A percentile compares a stretch with the other conserved stretches of the same genome.
Evolutionary conservation across 53 echinoderm and acorn worm species (phyloP).

Genomic region (Luidia sarsii): DNA sequence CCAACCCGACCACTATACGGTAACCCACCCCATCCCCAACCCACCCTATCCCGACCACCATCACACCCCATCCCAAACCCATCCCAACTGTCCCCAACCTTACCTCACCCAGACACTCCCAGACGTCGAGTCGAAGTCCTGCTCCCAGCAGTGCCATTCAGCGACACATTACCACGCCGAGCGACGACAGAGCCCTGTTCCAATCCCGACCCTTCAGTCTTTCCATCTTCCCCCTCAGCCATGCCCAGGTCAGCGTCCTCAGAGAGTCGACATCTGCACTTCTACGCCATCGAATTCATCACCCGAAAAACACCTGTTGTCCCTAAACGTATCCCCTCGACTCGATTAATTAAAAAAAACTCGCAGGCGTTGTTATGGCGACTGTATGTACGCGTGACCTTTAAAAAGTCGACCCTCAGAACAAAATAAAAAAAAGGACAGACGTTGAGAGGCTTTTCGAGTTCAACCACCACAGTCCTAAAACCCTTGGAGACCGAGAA

Average conservation of each 20-base stretch:
- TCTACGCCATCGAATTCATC: neutral
- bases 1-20: too few relatives aligned
- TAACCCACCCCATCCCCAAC: too few relatives aligned
- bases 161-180: neutral
- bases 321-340: neutral
- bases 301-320: constrained; percentile 18
- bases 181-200: neutral
- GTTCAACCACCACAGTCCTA: neutral
- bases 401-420: too few relatives aligned
- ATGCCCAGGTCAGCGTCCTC: constrained; percentile 2
- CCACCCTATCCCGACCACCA: too few relatives aligned
- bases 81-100: too few relatives aligned
- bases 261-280: neutral
- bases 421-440: too few relatives aligned
- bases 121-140: too few relatives aligned
- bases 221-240: neutral
- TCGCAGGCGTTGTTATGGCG: neutral
- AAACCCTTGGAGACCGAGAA: too few relatives aligned
- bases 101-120: too few relatives aligned
- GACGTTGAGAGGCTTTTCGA: too few relatives aligned
- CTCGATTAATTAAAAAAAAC: constrained; percentile 45
- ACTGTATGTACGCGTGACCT: neutral
- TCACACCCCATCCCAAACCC: too few relatives aligned
- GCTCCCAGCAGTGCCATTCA: too few relatives aligned
- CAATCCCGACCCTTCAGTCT: neutral